phyloP scores from a whole-genome alignment of 1,140 invertebrate genomes.

The Calliopsis andreniformis region DNA sequence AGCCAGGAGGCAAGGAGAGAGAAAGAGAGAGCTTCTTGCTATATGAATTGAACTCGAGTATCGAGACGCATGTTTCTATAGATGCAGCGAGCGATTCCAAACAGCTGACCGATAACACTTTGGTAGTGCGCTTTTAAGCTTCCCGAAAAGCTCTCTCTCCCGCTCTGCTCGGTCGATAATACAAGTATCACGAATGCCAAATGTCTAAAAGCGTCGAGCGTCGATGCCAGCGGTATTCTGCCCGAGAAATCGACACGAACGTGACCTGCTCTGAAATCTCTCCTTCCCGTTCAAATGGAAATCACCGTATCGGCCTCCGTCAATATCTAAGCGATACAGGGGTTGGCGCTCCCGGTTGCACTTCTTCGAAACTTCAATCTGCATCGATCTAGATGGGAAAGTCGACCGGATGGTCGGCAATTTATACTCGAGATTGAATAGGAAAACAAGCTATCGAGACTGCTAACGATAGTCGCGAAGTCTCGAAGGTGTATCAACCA shows the following conservation, averaged over 20 bases:
- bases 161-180: slow-evolving; percentile 42
- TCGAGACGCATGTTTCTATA: no score
- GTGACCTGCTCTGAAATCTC: slow-evolving; percentile 73
- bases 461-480: slow-evolving; percentile 18
- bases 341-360: slow-evolving; percentile 13
- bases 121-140: neutral
- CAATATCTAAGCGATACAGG: slow-evolving; percentile 11
- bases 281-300: slow-evolving; percentile 54
- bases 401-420: no score
- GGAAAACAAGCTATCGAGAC: neutral
- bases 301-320: slow-evolving; percentile 39
- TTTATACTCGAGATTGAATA: neutral
- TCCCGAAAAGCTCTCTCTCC: slow-evolving; percentile 29
- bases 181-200: slow-evolving; percentile 46
- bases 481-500: slow-evolving; percentile 39
- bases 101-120: no score
- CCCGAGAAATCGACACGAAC: slow-evolving; percentile 25
- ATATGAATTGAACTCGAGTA: no score
- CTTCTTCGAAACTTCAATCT: slow-evolving; percentile 55
- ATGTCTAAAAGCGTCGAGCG: slow-evolving; percentile 34
- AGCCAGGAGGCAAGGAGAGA: slow-evolving; percentile 47
- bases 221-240: neutral
- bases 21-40: slow-evolving; percentile 38
- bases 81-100: no score
- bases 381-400: no score